Percentiles rank a stretch among this genome's conserved stretches.
Conservation (phyloP, 2,797 vertebrate species). For the Peromyscus attwateri region DNA sequence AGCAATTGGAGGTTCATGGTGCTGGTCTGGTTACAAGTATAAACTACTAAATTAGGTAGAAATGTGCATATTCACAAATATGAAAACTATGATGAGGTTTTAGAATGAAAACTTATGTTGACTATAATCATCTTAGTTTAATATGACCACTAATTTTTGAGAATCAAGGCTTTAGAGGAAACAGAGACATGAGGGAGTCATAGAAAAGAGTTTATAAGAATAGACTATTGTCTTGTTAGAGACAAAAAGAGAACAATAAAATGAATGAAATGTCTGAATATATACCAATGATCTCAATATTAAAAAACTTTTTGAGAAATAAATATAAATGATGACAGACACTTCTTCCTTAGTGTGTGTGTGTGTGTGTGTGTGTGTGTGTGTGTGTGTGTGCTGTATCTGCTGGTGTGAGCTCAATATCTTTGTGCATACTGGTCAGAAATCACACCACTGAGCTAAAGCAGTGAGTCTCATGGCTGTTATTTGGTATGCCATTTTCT, state of each 20-base stretch:
- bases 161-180: not conserved
- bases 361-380: not conserved
- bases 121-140: conserved; percentile 23
- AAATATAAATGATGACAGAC: not conserved
- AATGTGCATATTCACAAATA: not conserved
- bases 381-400: too few relatives aligned
- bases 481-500: not conserved
- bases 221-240: not conserved
- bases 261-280: not conserved
- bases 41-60: not conserved
- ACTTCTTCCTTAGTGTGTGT: not conserved
- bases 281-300: not conserved
- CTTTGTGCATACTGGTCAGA: not conserved
- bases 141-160: not conserved
- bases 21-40: not conserved
- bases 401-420: not conserved
- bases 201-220: not conserved
- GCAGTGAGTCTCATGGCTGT: too few relatives aligned
- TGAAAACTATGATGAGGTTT: not conserved
- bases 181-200: not conserved
- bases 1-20: not conserved
- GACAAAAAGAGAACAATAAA: not conserved
- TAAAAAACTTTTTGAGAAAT: not conserved
- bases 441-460: too few relatives aligned
- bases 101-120: not conserved